phyloP scores from a whole-genome alignment of 2,113 vertebrate genomes.

The Prunella fulvescens region DNA sequence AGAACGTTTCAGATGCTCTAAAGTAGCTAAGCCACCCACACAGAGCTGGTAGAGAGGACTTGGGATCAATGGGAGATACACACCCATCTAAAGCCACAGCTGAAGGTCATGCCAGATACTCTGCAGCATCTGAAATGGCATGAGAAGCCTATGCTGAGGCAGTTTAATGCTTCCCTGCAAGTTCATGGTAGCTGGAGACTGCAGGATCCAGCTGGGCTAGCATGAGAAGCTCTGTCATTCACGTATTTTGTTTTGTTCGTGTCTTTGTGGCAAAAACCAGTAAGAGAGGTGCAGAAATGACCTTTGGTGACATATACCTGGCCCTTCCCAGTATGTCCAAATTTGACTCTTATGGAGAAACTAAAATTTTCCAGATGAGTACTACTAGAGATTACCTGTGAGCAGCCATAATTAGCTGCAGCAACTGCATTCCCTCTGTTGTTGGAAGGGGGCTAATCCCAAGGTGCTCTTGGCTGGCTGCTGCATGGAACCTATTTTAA shows the following conservation, averaged over 20 bases:
- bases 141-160: neutral
- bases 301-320: neutral
- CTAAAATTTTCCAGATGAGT: neutral
- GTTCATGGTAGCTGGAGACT: neutral
- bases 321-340: neutral
- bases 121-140: neutral
- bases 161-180: neutral
- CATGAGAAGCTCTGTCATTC: neutral
- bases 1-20: neutral
- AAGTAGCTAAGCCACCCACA: neutral
- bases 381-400: neutral
- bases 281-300: neutral
- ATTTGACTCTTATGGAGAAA: neutral
- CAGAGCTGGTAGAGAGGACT: neutral
- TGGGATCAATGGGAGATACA: neutral
- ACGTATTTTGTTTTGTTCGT: accelerated
- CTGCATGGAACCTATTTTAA: neutral
- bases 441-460: neutral
- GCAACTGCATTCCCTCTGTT: neutral
- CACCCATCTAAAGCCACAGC: neutral
- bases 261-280: neutral
- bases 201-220: neutral
- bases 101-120: neutral
- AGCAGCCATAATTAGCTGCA: neutral
- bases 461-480: neutral